Evolutionary conservation across 2,113 vertebrate genomes (phyloP), one percentile per base, ranked within the genome.

Genomic region (Datnioides undecimradiatus): DNA sequence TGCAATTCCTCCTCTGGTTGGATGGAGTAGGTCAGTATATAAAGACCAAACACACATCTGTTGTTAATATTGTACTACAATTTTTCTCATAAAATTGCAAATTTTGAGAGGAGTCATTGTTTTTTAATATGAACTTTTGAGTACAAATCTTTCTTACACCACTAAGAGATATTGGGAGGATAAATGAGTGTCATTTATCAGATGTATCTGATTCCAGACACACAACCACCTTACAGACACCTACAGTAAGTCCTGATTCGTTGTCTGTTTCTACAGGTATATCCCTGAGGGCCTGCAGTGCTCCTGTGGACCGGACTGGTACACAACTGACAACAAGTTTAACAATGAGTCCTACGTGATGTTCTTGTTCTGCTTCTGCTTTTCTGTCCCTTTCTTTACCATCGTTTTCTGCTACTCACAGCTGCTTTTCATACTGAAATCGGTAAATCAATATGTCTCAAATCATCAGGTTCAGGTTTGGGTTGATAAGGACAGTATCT

Each of bases 291-390:
- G 94, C 3, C 68, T 96, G 63, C 94, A 95, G 75, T 95, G 93
- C 81, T 94, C 94, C 16, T 96, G 94, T 84, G 94, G 92, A 21
- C 95, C 95, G 13, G 94, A 95, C 86, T 96, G 95, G 93, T 95
- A 95, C 85, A 96, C 94, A 2, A 90, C 91, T 5, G 73, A 89
- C 84, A 95, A 94, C 87, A 95, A 95, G 62, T 96, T 76, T 70
- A 95, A 96, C 90, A 95, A 93, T 6, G 94, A 96, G 54, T 88
- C 94, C 54, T 96, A 89, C 1, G 94, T 95, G 63, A 49, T 93
- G 34, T 96, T 95, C 88, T 91, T 96, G 34, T 96, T 96, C 88
- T 82, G 83, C 74, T 96, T 95, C 88, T 95, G 95, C 91, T 96
- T 96, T 46, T 25, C 92, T 0, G 68, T 94, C n/a, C 95, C 94